phyloP scores from a whole-genome alignment of 1,140 invertebrate species.

The Hypsibius dujardini region DNA sequence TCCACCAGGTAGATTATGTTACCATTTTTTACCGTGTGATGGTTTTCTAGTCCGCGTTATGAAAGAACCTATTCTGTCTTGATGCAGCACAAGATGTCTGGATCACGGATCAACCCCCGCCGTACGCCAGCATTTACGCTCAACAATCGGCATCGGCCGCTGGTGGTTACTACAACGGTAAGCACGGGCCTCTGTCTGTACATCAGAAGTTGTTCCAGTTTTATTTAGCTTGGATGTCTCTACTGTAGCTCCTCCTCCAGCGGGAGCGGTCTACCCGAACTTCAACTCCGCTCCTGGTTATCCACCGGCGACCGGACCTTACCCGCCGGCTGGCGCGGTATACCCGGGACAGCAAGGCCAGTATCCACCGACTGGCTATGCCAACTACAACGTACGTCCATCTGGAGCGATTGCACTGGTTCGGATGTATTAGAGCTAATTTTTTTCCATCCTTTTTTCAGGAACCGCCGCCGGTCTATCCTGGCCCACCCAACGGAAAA shows the following conservation, averaged over 20 bases:
- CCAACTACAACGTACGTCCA: background rate
- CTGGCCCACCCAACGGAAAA: background rate
- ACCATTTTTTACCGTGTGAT: background rate
- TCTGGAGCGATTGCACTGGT: background rate
- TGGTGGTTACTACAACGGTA: background rate
- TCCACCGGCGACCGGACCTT: background rate
- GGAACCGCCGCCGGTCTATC: background rate
- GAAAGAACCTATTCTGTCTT: background rate
- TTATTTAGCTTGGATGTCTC: background rate
- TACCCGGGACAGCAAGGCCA: background rate
- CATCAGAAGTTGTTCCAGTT: background rate
- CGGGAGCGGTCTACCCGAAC: background rate
- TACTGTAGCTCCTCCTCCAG: background rate
- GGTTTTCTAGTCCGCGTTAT: background rate
- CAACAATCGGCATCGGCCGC: background rate
- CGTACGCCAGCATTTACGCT: conserved; percentile 2
- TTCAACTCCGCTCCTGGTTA: background rate
- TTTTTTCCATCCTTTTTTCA: background rate
- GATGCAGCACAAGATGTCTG: background rate
- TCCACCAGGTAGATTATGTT: conserved; percentile 41
- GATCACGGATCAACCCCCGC: conserved; percentile 14
- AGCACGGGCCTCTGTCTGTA: background rate
- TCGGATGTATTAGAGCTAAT: background rate
- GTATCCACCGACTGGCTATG: background rate
- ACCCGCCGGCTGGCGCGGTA: background rate